phyloP scores from a whole-genome alignment of 2,888 invertebrate genomes.

The Clostera curtula region DNA sequence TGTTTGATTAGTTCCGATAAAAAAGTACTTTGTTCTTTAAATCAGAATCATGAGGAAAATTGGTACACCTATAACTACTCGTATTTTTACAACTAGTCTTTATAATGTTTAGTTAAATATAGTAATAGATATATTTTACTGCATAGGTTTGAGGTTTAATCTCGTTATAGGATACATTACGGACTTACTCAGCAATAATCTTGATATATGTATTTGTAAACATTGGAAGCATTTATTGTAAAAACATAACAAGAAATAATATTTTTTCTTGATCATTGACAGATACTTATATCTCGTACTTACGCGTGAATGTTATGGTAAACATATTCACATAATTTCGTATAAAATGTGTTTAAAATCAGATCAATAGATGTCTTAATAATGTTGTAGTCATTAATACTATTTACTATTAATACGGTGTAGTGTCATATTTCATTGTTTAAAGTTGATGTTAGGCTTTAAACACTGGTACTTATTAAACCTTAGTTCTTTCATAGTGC shows the following conservation, averaged over 20 bases:
- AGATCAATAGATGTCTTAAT: too few relatives aligned
- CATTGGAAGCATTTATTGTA: constrained; percentile 61
- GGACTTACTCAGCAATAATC: constrained; percentile 70
- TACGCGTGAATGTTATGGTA: constrained; percentile 30
- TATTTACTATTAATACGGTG: constrained; percentile 24
- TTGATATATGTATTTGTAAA: constrained; percentile 63
- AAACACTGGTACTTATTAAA: constrained; percentile 47
- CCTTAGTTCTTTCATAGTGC: constrained; percentile 42
- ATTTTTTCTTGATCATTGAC: constrained; percentile 66
- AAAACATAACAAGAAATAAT: constrained; percentile 56
- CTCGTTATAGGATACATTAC: constrained; percentile 52
- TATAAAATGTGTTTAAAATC: too few relatives aligned
- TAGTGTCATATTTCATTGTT: constrained; percentile 43
- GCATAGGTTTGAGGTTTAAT: constrained; percentile 43
- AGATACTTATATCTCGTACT: constrained; percentile 48
- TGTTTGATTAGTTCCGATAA: too few relatives aligned
- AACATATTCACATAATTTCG: too few relatives aligned
- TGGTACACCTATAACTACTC: constrained; percentile 47
- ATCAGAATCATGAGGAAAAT: constrained; percentile 36
- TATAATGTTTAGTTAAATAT: constrained; percentile 58
- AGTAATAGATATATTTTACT: constrained; percentile 59
- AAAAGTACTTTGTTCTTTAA: too few relatives aligned
- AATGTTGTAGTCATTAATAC: constrained; percentile 16
- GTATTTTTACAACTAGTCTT: constrained; percentile 71
- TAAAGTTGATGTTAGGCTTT: constrained; percentile 51